These are phyloP conservation scores for Rhamnusium bicolor DNA, from an alignment of 2,888 invertebrate species.

Conservation along the genomic window DNA sequence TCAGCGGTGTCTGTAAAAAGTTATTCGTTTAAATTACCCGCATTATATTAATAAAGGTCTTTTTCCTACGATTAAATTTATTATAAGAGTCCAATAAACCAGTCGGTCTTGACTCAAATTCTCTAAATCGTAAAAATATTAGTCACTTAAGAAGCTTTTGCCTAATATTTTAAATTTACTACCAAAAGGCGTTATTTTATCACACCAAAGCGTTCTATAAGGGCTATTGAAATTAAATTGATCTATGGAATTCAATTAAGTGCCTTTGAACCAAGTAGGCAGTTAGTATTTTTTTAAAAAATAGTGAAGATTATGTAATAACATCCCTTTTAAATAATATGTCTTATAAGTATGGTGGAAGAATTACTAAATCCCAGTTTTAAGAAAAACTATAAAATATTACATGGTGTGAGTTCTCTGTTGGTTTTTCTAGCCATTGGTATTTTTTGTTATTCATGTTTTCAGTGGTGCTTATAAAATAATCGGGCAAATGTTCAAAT, in stretches of 20 bases:
- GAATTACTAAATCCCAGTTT: too few species aligned
- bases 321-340: too few species aligned
- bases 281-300: neutral
- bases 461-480: too few species aligned
- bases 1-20: too few species aligned
- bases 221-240: neutral
- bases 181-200: neutral
- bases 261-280: neutral
- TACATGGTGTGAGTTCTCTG: too few species aligned
- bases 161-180: constrained; percentile 6
- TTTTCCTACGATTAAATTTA: constrained; percentile 1
- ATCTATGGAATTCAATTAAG: neutral
- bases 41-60: neutral
- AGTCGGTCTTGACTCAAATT: constrained; percentile 2
- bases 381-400: too few species aligned
- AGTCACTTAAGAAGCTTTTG: constrained; percentile 11
- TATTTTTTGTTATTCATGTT: too few species aligned
- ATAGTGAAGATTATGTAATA: too few species aligned
- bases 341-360: too few species aligned
- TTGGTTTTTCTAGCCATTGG: too few species aligned
- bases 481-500: too few species aligned
- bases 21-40: neutral
- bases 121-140: constrained; percentile 15
- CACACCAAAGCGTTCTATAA: neutral
- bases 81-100: constrained; percentile 1